Conservation (phyloP, 1,140 invertebrate genomes). For the Bathynomus jamesi region DNA sequence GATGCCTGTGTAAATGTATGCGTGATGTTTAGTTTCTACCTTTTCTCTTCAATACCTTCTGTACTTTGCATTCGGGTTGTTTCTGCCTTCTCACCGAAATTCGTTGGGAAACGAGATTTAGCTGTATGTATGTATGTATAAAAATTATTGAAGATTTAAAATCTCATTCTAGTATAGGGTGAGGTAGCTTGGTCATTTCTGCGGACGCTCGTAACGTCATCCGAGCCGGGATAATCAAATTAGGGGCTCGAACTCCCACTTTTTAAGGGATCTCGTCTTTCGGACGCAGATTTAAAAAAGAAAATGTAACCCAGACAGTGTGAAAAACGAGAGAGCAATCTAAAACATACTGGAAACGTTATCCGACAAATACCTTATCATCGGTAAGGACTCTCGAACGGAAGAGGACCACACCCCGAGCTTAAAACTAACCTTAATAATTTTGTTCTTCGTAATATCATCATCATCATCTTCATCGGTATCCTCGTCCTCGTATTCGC, state of each 20-base stretch:
- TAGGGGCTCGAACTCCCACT: no score
- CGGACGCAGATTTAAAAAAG: neutral
- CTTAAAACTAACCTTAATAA: slow-evolving; percentile 60
- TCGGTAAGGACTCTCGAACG: neutral
- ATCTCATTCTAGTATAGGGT: neutral
- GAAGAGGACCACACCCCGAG: neutral
- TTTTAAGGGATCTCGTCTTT: neutral
- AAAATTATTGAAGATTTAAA: no score
- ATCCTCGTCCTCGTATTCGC: slow-evolving; percentile 49
- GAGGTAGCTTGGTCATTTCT: neutral
- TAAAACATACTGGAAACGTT: neutral
- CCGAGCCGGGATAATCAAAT: no score
- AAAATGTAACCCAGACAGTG: neutral
- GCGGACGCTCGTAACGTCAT: no score
- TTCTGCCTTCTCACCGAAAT: no score
- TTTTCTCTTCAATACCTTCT: no score
- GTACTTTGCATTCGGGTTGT: no score
- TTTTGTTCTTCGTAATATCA: slow-evolving; percentile 59
- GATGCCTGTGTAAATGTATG: no score
- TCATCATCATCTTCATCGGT: slow-evolving; percentile 54
- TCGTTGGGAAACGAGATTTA: no score
- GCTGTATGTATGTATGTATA: no score
- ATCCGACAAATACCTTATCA: neutral
- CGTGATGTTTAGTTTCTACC: no score
- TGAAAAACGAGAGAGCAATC: neutral